Conservation (phyloP, 1,140 invertebrate species). For the Artemia franciscana region DNA sequence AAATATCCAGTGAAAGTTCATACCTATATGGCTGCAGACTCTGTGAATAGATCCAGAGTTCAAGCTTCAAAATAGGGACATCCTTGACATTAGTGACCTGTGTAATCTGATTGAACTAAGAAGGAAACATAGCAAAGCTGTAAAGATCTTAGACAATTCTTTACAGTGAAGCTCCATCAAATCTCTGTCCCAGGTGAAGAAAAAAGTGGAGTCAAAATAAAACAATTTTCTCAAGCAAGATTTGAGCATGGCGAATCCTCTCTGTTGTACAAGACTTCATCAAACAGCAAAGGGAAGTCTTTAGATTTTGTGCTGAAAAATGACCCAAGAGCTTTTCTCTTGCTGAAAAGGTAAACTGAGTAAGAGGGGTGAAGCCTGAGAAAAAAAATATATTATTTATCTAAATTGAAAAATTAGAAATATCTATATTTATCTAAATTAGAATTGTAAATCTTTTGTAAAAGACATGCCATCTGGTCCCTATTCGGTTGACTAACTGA, state of each 20-base stretch:
- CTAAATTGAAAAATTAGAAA: no score
- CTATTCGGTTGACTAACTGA: not conserved
- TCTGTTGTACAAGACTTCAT: not conserved
- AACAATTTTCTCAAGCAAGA: not conserved
- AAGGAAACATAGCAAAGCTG: not conserved
- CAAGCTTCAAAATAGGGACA: not conserved
- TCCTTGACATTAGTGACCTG: not conserved
- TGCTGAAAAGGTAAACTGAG: not conserved
- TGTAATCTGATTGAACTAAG: not conserved
- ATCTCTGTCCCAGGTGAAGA: not conserved
- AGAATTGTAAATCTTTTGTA: no score
- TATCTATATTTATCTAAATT: not conserved
- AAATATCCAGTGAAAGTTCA: not conserved
- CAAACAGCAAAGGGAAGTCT: not conserved
- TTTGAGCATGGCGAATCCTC: not conserved
- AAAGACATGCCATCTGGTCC: not conserved
- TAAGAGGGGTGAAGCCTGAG: not conserved
- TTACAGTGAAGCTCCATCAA: not conserved
- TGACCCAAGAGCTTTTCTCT: not conserved
- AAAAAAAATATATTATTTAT: not conserved
- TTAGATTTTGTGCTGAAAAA: not conserved
- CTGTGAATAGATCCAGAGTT: not conserved
- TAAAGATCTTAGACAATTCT: not conserved
- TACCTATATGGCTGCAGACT: not conserved
- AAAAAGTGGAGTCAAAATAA: not conserved